Evolutionary conservation across 2,113 vertebrate species (phyloP).

Genomic region (Poecile atricapillus): DNA sequence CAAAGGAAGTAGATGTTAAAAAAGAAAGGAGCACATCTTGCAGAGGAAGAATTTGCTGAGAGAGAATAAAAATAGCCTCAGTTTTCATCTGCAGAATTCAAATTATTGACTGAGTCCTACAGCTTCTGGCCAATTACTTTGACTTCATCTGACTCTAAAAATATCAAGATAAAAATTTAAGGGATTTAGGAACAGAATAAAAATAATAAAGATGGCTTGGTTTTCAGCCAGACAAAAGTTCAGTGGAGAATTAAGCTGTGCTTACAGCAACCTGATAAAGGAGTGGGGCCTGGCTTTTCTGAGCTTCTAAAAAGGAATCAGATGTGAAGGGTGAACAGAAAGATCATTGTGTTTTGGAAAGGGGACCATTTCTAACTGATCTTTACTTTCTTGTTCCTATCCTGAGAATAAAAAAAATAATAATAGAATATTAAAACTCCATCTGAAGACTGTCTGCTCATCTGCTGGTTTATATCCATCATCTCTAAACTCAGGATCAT

Average conservation of each 20-base stretch:
- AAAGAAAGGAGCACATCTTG: not conserved
- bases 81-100: no score
- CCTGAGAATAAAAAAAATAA: not conserved
- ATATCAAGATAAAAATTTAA: no score
- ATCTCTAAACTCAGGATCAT: not conserved
- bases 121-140: no score
- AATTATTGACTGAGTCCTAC: no score
- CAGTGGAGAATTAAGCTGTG: accelerated
- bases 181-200: not conserved
- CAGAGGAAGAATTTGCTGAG: not conserved
- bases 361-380: not conserved
- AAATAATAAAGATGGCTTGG: not conserved
- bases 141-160: no score
- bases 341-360: not conserved
- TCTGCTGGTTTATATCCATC: not conserved
- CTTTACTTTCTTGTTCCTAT: not conserved
- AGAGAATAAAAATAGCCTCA: not conserved
- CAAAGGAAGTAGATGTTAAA: not conserved
- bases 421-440: not conserved
- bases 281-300: not conserved
- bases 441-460: not conserved
- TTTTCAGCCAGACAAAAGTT: slow-evolving; percentile 14
- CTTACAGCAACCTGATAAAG: not conserved
- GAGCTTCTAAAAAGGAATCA: not conserved
- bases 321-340: not conserved